phyloP scores from a whole-genome alignment of 2,113 vertebrate species.

The Alethe diademata region DNA sequence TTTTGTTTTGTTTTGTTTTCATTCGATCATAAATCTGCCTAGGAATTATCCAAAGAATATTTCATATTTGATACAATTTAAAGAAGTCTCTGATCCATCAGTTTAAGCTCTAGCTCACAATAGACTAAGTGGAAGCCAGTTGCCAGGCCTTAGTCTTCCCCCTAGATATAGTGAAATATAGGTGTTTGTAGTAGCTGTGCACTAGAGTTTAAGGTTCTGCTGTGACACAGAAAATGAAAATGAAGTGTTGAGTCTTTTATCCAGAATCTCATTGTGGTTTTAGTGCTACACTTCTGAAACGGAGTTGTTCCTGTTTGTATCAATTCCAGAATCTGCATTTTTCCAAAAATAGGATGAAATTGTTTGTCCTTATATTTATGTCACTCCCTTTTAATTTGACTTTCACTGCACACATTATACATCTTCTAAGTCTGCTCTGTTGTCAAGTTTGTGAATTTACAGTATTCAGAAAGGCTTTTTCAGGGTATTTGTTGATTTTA shows the following conservation, averaged over 20 bases:
- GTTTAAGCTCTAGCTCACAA: neutral
- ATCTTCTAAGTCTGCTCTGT: fast-evolving
- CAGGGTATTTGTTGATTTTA: neutral
- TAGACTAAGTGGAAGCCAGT: neutral
- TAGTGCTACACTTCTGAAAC: neutral
- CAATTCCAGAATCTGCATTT: neutral
- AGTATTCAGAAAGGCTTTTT: neutral
- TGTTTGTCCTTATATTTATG: neutral
- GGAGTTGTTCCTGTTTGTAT: neutral
- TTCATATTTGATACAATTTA: neutral
- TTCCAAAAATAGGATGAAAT: neutral
- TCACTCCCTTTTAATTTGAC: fast-evolving
- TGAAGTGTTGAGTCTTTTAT: neutral
- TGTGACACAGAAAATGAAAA: neutral
- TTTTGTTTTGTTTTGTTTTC: neutral
- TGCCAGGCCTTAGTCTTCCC: neutral
- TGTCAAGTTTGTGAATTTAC: neutral
- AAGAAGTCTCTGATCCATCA: neutral
- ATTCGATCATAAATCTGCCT: neutral
- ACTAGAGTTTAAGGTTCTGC: neutral
- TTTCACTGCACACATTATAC: neutral
- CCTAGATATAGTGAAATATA: neutral
- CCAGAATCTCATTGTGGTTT: neutral
- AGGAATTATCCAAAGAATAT: neutral
- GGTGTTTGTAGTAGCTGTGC: neutral